Evolutionary conservation across 64 coral and sea anemone species (phyloP).

Genomic region (Actinia equina): DNA sequence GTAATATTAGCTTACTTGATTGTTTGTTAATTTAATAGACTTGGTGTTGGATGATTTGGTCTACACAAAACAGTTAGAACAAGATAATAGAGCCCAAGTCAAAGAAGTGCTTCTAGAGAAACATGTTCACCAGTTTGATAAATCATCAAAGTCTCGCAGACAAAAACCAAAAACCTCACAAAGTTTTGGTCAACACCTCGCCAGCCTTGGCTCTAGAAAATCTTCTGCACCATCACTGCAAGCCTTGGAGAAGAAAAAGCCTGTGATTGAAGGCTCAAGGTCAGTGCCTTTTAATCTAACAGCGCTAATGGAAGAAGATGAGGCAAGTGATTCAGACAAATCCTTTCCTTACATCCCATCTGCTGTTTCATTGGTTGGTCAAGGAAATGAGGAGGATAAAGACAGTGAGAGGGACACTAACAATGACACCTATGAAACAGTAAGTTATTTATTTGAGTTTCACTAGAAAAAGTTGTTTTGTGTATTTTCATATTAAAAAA

Average conservation of each 20-base stretch:
- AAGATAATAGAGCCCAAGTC: slow-evolving; percentile 56
- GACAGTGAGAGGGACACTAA: not conserved
- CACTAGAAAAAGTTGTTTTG: no score
- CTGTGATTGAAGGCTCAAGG: slow-evolving; percentile 43
- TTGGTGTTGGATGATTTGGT: slow-evolving; percentile 94
- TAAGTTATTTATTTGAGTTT: not conserved
- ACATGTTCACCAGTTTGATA: slow-evolving; percentile 76
- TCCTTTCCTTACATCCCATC: slow-evolving; percentile 54
- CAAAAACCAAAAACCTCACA: slow-evolving; percentile 55
- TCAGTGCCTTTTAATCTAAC: slow-evolving; percentile 53
- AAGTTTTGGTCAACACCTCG: slow-evolving; percentile 45
- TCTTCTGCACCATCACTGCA: not conserved
- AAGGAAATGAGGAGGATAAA: slow-evolving; percentile 24
- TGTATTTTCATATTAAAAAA: no score
- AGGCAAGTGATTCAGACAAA: slow-evolving; percentile 3
- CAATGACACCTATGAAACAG: not conserved
- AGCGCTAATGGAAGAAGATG: slow-evolving; percentile 50
- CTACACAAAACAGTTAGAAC: slow-evolving; percentile 73
- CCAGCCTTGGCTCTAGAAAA: slow-evolving; percentile 20
- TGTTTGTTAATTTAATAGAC: slow-evolving; percentile 40
- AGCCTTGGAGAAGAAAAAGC: slow-evolving; percentile 10
- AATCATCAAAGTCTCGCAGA: slow-evolving; percentile 28
- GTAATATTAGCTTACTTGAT: not conserved
- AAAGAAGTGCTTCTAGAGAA: slow-evolving; percentile 74
- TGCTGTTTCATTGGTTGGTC: slow-evolving; percentile 53